Evolutionary conservation across 1,140 invertebrate species (phyloP), one percentile per base, ranked within the genome.

Genomic region (Chironomus tepperi): DNA sequence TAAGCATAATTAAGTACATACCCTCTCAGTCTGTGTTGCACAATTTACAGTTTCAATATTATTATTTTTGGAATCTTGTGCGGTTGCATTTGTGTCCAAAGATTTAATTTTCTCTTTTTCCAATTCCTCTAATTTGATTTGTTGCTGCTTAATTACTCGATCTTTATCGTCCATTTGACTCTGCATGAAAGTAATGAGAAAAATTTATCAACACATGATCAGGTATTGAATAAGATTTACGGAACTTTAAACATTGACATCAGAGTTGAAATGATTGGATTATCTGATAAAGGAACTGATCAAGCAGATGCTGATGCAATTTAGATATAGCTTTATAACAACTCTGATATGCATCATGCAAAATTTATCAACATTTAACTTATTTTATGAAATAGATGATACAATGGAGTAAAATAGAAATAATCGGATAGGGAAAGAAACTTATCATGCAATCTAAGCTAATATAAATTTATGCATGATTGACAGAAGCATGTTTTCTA

Each of bases 21-120:
- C 89, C 84, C 88, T 87, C 79, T 91, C 89, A 16, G 90, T 91
- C 81, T 91, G 90, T 65, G 89, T 91, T 74, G 90, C 87, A 74
- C 88, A 88, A 80, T 91, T 90, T 76, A 85, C 85, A 9, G 79
- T 84, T 75, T 84, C 81, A 78, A 77, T 75, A 43, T 47, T 15
- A 9, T 74, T 70, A 19, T 2, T 21, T 3, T 18, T 21, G 8
- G 9, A 7, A 6, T 7, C 5, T 47, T 74, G 73, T 24, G 57
- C 9, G n/a, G 12, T 70, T 9, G 76, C 77, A 76, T 78, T 81
- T 76, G 79, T 84, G 79, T 57, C 64, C 19, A 16, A 10, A 10
- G 73, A 73, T 73, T 21, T 79, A 57, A 79, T 77, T 76, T 82
- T 84, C 76, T 84, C 83, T 67, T 78, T 79, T 76, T 81, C 80